These are phyloP conservation scores for Solea solea DNA, from an alignment of 2,113 vertebrate genomes.

Conservation along the genomic window DNA sequence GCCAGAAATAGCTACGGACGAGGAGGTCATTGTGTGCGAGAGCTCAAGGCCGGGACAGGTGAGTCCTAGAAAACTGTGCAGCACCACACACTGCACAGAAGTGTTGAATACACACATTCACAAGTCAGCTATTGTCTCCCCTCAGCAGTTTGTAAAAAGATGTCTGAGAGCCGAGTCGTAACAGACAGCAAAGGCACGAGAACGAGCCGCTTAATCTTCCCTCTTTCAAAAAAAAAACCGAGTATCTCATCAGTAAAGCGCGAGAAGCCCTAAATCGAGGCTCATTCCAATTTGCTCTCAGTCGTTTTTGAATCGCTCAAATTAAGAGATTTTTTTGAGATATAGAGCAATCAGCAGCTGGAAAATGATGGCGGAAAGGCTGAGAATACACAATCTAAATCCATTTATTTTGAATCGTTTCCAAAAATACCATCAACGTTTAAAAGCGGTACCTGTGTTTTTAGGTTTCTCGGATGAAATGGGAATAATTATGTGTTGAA, in stretches of 20 bases:
- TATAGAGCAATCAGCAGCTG: slow-evolving; percentile 65
- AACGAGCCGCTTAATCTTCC: slow-evolving; percentile 65
- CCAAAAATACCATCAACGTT: too few species aligned
- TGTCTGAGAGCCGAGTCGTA: slow-evolving; percentile 13
- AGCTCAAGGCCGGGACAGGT: slow-evolving; percentile 93
- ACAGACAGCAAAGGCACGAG: slow-evolving; percentile 17
- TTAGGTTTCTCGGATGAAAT: too few species aligned
- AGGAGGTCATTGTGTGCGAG: slow-evolving; percentile 94
- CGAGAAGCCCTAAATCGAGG: slow-evolving; percentile 67
- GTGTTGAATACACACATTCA: background rate
- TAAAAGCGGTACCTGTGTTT: too few species aligned
- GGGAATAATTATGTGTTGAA: too few species aligned
- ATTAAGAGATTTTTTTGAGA: slow-evolving; percentile 67
- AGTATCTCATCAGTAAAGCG: slow-evolving; percentile 74
- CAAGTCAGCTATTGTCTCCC: slow-evolving; percentile 43
- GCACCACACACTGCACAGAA: background rate
- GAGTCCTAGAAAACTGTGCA: slow-evolving; percentile 50
- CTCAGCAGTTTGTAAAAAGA: slow-evolving; percentile 23
- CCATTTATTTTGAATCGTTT: slow-evolving; percentile 61
- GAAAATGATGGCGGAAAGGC: slow-evolving; percentile 61
- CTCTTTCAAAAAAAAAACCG: slow-evolving; percentile 59
- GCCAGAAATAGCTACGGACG: slow-evolving; percentile 87
- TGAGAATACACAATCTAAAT: slow-evolving; percentile 49
- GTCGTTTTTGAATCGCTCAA: slow-evolving; percentile 69
- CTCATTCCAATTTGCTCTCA: slow-evolving; percentile 67